A percentile compares a stretch with the other conserved stretches of the same genome.
phyloP scores from a whole-genome alignment of 2,888 invertebrate genomes.

The Leucoma salicis region DNA sequence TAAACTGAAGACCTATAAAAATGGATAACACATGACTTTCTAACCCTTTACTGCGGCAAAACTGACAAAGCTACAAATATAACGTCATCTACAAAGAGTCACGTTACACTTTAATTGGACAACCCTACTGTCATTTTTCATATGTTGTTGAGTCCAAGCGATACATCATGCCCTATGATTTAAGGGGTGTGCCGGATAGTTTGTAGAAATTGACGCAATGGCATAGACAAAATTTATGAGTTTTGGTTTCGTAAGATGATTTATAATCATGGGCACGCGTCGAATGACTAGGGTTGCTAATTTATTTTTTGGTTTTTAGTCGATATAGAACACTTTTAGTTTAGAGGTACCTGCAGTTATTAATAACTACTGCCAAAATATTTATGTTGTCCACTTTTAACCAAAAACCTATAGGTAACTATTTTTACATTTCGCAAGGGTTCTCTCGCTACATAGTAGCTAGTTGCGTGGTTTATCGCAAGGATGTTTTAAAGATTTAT shows the following conservation, averaged over 20 bases:
- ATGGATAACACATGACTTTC: too few species aligned
- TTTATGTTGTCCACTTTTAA: too few species aligned
- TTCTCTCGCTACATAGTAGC: too few species aligned
- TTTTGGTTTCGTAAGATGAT: conserved; percentile 16
- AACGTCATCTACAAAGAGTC: conserved; percentile 47
- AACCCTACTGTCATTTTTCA: conserved; percentile 59
- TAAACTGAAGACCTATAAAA: too few species aligned
- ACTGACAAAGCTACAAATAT: conserved; percentile 40
- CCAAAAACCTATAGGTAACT: too few species aligned
- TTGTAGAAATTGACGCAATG: conserved; percentile 52
- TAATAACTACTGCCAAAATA: too few species aligned
- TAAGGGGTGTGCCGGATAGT: conserved; percentile 41
- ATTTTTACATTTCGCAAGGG: too few species aligned
- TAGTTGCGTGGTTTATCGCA: too few species aligned
- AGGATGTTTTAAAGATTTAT: too few species aligned
- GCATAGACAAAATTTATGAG: conserved; percentile 10
- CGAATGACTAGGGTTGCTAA: conserved; percentile 11
- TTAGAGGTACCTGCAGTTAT: too few species aligned
- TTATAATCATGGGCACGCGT: conserved; percentile 21
- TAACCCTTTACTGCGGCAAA: conserved; percentile 24
- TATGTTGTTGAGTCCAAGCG: conserved; percentile 30
- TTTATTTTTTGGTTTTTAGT: not conserved
- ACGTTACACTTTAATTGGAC: conserved; percentile 71
- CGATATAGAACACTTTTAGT: too few species aligned
- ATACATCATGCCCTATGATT: conserved; percentile 47